Percentiles rank a stretch among this genome's conserved stretches.
Conservation (phyloP, 2,113 vertebrate genomes). For the Bungarus multicinctus region DNA sequence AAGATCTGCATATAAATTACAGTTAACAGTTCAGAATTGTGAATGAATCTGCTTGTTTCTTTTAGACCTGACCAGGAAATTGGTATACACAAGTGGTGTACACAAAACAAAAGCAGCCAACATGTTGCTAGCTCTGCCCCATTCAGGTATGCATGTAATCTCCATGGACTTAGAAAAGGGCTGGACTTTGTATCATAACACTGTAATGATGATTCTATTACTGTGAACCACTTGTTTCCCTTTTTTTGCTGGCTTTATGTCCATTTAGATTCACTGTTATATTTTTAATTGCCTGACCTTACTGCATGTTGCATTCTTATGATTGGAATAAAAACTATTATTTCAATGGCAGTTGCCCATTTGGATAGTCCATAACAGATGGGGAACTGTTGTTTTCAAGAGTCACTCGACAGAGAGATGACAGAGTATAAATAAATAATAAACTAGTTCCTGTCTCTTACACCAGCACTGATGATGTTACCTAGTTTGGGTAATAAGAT, state of each 20-base stretch:
- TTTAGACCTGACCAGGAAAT: conserved; percentile 5
- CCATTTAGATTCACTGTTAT: conserved; percentile 4
- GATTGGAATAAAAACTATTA: not conserved
- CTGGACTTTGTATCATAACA: not conserved
- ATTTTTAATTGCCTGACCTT: not conserved
- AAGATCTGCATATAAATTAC: conserved; percentile 47
- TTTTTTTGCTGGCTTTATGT: not conserved
- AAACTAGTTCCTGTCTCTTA: not conserved
- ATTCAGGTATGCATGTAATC: not conserved
- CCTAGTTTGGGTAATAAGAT: not conserved
- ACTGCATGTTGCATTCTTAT: not conserved
- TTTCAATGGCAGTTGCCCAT: not conserved
- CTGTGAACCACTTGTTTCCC: not conserved
- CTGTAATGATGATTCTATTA: not conserved
- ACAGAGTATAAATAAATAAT: not conserved
- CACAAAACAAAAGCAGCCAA: not conserved
- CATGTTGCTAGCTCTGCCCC: not conserved
- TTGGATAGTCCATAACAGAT: not conserved
- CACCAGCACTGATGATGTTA: not conserved
- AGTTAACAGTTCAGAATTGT: conserved; percentile 36
- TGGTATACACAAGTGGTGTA: not conserved
- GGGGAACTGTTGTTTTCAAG: not conserved
- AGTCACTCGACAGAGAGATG: not conserved
- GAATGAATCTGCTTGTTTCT: conserved; percentile 5
- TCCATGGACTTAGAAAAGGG: not conserved